Conservation (phyloP, 1,140 invertebrate genomes). For the Macrostomum lignano region DNA sequence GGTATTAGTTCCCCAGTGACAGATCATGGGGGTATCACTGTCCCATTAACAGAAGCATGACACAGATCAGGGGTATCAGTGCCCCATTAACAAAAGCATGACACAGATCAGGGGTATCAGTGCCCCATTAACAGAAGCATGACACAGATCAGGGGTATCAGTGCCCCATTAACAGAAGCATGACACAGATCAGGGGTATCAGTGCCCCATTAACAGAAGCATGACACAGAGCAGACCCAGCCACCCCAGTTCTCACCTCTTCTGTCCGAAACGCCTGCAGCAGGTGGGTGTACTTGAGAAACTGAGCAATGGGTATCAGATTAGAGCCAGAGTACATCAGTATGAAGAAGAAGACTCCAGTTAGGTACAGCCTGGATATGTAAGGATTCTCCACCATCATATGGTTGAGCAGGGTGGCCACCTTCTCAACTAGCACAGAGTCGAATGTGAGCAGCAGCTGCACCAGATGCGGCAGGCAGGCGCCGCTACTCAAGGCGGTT, state of each 20-base stretch:
- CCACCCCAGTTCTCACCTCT: conserved; percentile 48
- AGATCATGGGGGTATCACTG: too few relatives aligned
- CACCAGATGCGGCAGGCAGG: conserved; percentile 70
- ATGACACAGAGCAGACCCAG: too few relatives aligned
- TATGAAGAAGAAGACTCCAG: conserved; percentile 91
- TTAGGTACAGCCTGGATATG: conserved; percentile 66
- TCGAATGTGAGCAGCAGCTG: conserved; percentile 69
- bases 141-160: too few relatives aligned
- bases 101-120: too few relatives aligned
- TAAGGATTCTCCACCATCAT: conserved; percentile 82
- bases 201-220: too few relatives aligned
- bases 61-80: too few relatives aligned
- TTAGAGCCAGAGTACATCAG: conserved; percentile 97
- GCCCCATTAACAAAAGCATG: too few relatives aligned
- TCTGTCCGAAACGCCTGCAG: conserved; percentile 68
- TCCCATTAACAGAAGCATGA: too few relatives aligned
- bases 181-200: too few relatives aligned
- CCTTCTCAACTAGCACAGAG: conserved; percentile 68
- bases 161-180: too few relatives aligned
- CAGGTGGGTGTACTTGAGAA: conserved; percentile 70
- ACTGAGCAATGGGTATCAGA: conserved; percentile 66
- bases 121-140: too few relatives aligned
- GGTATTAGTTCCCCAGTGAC: too few relatives aligned
- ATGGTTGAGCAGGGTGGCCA: conserved; percentile 50
- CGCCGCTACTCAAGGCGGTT: conserved; percentile 51